Conservation (phyloP, 2,888 invertebrate species). For the Trissonchulus latispiculum region DNA sequence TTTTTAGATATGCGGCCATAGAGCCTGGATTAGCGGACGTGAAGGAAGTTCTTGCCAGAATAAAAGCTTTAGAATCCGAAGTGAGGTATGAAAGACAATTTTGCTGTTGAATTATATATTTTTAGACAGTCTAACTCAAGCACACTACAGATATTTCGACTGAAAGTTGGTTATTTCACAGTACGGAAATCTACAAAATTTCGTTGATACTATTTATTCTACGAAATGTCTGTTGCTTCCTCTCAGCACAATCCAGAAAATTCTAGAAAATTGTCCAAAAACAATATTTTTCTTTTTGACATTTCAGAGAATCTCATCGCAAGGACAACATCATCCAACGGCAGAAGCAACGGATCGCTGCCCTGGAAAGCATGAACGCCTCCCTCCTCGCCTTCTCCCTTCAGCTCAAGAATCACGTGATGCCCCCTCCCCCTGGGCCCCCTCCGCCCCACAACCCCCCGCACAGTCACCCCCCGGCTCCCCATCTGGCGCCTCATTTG, state of each 20-base stretch:
- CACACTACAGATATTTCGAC: too few relatives aligned
- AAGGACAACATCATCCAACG: slow-evolving; percentile 2
- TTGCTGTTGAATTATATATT: too few relatives aligned
- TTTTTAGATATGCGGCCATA: slow-evolving; percentile 10
- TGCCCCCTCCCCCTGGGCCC: not conserved
- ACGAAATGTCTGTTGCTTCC: too few relatives aligned
- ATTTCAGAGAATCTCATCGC: not conserved
- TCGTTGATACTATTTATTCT: too few relatives aligned
- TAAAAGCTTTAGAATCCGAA: slow-evolving; percentile 1
- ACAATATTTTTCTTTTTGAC: too few relatives aligned
- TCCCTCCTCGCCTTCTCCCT: slow-evolving; percentile 14
- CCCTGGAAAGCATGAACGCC: slow-evolving; percentile 14
- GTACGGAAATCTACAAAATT: too few relatives aligned
- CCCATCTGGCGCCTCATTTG: not conserved
- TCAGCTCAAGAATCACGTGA: slow-evolving; percentile 7
- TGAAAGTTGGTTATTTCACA: too few relatives aligned
- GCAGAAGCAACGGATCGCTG: not conserved
- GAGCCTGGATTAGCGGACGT: slow-evolving; percentile 5
- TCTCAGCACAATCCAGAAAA: too few relatives aligned
- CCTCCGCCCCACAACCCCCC: not conserved
- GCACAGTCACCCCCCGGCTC: not conserved
- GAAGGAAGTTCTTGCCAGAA: slow-evolving; percentile 11
- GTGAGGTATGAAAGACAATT: too few relatives aligned
- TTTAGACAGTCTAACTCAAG: too few relatives aligned
- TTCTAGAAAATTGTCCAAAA: too few relatives aligned